phyloP scores from a whole-genome alignment of 1,140 invertebrate species.

The Ceratina calcarata region DNA sequence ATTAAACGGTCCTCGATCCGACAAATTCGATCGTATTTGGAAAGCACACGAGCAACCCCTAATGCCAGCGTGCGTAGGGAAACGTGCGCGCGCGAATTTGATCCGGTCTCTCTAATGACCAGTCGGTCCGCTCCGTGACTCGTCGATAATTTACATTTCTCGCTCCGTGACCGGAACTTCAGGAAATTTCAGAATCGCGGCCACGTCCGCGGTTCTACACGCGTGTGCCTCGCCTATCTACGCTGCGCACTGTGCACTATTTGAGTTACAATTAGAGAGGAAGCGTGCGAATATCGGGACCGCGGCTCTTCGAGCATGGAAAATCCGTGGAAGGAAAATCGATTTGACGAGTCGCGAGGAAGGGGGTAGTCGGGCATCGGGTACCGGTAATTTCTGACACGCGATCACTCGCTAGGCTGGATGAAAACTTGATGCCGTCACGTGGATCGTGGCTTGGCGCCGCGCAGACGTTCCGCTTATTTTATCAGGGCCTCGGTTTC shows the following conservation, averaged over 20 bases:
- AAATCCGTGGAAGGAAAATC: slow-evolving; percentile 71
- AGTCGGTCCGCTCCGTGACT: neutral
- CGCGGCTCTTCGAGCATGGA: slow-evolving; percentile 12
- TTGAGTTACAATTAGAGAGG: slow-evolving; percentile 51
- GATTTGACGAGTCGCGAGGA: slow-evolving; percentile 63
- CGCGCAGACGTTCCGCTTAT: slow-evolving; percentile 59
- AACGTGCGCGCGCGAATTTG: neutral
- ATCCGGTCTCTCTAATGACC: slow-evolving; percentile 27
- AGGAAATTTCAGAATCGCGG: slow-evolving; percentile 24
- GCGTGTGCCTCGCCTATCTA: neutral
- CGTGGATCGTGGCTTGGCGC: slow-evolving; percentile 61
- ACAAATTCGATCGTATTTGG: neutral
- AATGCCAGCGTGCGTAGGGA: neutral
- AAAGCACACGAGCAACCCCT: slow-evolving; percentile 16
- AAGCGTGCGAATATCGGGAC: slow-evolving; percentile 13
- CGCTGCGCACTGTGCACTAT: slow-evolving; percentile 27
- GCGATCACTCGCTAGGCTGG: slow-evolving; percentile 68
- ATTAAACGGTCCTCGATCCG: neutral
- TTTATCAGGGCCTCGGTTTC: slow-evolving; percentile 46
- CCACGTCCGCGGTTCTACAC: neutral
- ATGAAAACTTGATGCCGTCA: slow-evolving; percentile 75
- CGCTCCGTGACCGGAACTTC: slow-evolving; percentile 13
- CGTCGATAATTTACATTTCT: slow-evolving; percentile 30
- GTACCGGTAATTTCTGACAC: slow-evolving; percentile 78
- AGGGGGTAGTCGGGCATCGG: slow-evolving; percentile 20